A percentile compares a stretch with the other conserved stretches of the same genome.
These are phyloP conservation scores for Porites rus DNA, from an alignment of 92 coral and sea anemone species.

Conservation along the genomic window DNA sequence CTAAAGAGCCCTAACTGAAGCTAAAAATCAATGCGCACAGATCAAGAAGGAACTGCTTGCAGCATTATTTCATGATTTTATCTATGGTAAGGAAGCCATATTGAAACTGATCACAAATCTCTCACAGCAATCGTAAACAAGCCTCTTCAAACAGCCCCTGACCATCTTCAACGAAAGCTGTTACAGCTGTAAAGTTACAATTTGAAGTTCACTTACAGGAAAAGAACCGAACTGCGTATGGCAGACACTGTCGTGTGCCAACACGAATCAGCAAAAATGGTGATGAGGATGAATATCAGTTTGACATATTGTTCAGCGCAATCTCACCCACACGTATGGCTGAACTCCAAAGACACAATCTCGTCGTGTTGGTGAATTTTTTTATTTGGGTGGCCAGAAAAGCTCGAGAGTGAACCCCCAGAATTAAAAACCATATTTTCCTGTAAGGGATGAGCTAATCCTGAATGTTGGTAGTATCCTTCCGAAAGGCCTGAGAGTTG, in stretches of 20 bases:
- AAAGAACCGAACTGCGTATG: constrained; percentile 26
- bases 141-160: constrained; percentile 42
- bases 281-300: constrained; percentile 4
- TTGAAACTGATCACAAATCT: constrained; percentile 61
- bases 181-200: constrained; percentile 40
- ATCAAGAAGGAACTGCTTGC: constrained; percentile 53
- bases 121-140: constrained; percentile 48
- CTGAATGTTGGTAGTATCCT: constrained; percentile 17
- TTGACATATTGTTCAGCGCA: constrained; percentile 29
- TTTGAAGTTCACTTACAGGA: constrained; percentile 38
- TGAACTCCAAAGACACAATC: constrained; percentile 28
- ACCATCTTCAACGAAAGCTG: constrained; percentile 43
- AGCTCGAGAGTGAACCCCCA: constrained; percentile 22
- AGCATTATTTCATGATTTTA: constrained; percentile 29
- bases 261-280: constrained; percentile 23
- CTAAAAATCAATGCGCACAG: constrained; percentile 42
- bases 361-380: neutral
- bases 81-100: constrained; percentile 39
- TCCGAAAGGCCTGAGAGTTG: constrained; percentile 43
- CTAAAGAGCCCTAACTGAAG: constrained; percentile 45
- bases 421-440: constrained; percentile 32
- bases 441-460: constrained; percentile 40
- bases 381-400: constrained; percentile 36
- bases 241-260: constrained; percentile 44
- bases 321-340: constrained; percentile 43